Percentiles rank a stretch among this genome's conserved stretches.
Conservation (phyloP, 2,797 vertebrate genomes). For the Eptatretus atami region DNA sequence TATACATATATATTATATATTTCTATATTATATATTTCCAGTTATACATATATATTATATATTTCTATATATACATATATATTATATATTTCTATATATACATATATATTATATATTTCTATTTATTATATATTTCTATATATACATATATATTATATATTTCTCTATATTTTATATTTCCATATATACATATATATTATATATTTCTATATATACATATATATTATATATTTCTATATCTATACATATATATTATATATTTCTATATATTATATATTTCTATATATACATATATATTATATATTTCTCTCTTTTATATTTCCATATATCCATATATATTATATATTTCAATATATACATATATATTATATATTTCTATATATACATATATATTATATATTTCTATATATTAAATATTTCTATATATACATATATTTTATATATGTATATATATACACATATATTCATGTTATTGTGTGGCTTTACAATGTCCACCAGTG, state of each 20-base stretch:
- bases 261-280: neutral
- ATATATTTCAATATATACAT: neutral
- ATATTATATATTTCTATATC: no score
- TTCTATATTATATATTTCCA: neutral
- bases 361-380: neutral
- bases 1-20: neutral
- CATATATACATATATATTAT: no score
- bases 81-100: neutral
- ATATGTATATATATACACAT: no score
- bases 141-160: no score
- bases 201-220: no score
- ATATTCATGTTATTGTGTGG: no score
- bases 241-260: no score
- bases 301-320: no score
- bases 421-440: no score
- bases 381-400: neutral
- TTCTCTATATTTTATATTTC: no score
- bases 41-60: neutral
- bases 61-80: slow-evolving; percentile 1
- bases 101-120: neutral
- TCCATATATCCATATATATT: neutral
- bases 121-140: no score
- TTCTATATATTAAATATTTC: neutral
- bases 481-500: no score
- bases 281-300: neutral